Evolutionary conservation across 2,113 vertebrate species (phyloP), one percentile per base, ranked within the genome.

Genomic region (Phaethon lepturus): DNA sequence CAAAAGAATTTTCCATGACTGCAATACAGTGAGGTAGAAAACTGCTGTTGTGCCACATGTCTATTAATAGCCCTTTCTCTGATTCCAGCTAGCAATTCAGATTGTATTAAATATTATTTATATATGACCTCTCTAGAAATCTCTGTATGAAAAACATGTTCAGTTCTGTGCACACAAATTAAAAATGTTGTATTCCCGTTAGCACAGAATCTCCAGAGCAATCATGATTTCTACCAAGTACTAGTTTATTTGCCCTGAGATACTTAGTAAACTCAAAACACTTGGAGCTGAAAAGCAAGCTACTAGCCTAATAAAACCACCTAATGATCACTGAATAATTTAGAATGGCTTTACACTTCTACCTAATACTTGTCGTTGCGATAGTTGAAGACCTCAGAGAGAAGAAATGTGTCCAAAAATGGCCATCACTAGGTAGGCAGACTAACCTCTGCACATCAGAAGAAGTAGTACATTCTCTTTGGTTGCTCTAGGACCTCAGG

Each of bases 21-120:
- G 71, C 67, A 90, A 44, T 86, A 90, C 44, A 89, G 58, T 49
- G 73, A 95, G 52, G 77, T 73, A 93, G 75, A 95, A 96, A 92
- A 87, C 63, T 56, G 55, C 76, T 86, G 0, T 93, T 93, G 69
- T 94, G 73, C 80, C 79, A 31, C 58, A 3, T 62, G 40, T 63
- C 86, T 87, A 24, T 94, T 86, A 88, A 86, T 52, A 93, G 59
- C 40, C 58, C 58, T 91, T 91, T 80, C 78, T 72, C 64, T 89
- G 50, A 90, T 88, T 93, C 66, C 38, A 95, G 59, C 14, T 71
- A 94, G 50, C 69, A 82, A 38, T 96, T 94, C 53, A 81, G 85
- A 45, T 83, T 58, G 18, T 59, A 85, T 93, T 95, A 90, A 88
- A 74, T 88, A 63, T 78, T 59, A 83, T 62, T 89, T 73, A 33